These are phyloP conservation scores for Drosophila paramelanica DNA, from an alignment of 2,888 invertebrate genomes.

Conservation along the genomic window DNA sequence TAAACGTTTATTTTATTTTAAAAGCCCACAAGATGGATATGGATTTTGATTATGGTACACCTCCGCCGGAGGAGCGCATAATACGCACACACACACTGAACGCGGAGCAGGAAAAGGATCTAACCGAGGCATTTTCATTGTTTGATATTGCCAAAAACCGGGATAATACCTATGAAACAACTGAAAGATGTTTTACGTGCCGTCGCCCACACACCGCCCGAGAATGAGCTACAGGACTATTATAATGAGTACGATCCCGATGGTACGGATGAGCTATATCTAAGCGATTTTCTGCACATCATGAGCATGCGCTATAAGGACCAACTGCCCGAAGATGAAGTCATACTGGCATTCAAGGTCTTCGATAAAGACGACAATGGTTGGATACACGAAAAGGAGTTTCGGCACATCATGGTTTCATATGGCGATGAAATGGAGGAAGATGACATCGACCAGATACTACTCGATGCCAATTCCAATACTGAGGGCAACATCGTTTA, in stretches of 20 bases:
- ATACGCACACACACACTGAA: conserved; percentile 41
- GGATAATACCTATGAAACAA: conserved; percentile 50
- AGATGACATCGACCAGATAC: conserved; percentile 61
- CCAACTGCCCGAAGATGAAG: conserved; percentile 56
- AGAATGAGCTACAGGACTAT: conserved; percentile 53
- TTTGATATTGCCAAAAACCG: conserved; percentile 39
- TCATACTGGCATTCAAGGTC: conserved; percentile 59
- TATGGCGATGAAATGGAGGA: conserved; percentile 57
- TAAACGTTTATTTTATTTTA: background rate
- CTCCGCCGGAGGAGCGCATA: conserved; percentile 56
- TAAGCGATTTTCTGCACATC: conserved; percentile 60
- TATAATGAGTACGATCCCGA: conserved; percentile 62
- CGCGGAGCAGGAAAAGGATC: conserved; percentile 43
- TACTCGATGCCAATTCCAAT: conserved; percentile 59
- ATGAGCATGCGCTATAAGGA: conserved; percentile 55
- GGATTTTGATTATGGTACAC: conserved; percentile 53
- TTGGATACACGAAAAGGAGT: conserved; percentile 51
- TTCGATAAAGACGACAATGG: conserved; percentile 51
- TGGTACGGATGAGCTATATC: conserved; percentile 46
- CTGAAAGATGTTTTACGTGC: conserved; percentile 44
- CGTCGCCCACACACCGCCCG: conserved; percentile 60
- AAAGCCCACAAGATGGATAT: conserved; percentile 43
- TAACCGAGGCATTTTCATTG: conserved; percentile 50
- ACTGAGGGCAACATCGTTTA: conserved; percentile 67
- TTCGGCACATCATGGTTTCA: conserved; percentile 50